These are phyloP conservation scores for Silurus lanzhouensis DNA, from an alignment of 2,797 vertebrate species.

Conservation along the genomic window DNA sequence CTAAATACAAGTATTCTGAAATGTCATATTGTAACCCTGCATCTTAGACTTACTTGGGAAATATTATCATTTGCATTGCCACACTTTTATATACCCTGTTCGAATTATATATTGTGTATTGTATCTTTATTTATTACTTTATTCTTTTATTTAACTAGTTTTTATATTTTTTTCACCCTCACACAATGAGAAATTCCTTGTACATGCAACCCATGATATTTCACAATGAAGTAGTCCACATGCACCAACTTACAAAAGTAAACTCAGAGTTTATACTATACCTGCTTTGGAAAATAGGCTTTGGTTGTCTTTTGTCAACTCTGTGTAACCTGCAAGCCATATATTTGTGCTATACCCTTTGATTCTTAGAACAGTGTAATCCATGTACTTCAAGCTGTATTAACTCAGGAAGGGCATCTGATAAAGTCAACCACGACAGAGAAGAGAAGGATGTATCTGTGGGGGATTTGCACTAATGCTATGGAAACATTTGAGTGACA, in stretches of 20 bases:
- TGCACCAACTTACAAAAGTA: neutral
- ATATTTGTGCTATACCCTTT: neutral
- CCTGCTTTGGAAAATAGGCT: neutral
- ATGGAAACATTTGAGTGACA: constrained; percentile 32
- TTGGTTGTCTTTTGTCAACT: neutral
- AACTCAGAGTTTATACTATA: neutral
- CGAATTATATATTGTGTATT: too few relatives aligned
- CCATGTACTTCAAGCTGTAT: neutral
- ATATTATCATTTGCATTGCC: too few relatives aligned
- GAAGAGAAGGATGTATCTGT: neutral
- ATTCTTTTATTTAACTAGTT: too few relatives aligned
- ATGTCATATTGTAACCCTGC: neutral
- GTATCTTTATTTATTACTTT: too few relatives aligned
- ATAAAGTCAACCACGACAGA: neutral
- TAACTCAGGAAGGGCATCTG: neutral
- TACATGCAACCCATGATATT: too few relatives aligned
- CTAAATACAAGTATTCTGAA: neutral
- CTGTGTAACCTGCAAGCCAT: neutral
- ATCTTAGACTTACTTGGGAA: too few relatives aligned
- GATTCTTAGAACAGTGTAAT: neutral
- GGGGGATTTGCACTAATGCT: neutral
- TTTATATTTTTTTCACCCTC: too few relatives aligned
- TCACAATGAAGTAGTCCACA: neutral
- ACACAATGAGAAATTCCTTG: too few relatives aligned
- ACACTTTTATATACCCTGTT: too few relatives aligned